These are phyloP conservation scores for Eufriesea mexicana DNA, from an alignment of 1,140 invertebrate species.

Conservation along the genomic window DNA sequence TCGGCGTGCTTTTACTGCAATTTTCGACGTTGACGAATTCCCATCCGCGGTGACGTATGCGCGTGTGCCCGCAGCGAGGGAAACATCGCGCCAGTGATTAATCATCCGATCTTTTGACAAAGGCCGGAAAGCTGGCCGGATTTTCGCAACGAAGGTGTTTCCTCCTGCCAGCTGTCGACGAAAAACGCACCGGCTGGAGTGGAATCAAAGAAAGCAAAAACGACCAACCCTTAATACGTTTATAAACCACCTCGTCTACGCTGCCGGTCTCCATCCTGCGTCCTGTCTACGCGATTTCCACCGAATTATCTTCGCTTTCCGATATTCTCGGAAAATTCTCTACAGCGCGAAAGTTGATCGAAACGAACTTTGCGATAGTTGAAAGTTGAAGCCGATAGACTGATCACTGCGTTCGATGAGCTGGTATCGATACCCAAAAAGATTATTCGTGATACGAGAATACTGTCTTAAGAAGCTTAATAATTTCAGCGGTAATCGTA, in stretches of 20 bases:
- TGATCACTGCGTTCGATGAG: too few relatives aligned
- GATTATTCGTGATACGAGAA: too few relatives aligned
- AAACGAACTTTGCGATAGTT: too few relatives aligned
- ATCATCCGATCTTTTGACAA: constrained; percentile 66
- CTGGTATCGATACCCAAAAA: not conserved
- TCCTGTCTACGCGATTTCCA: not conserved
- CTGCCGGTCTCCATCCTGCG: not conserved
- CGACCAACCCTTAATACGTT: constrained; percentile 41
- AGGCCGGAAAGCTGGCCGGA: constrained; percentile 51
- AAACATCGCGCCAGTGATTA: constrained; percentile 48
- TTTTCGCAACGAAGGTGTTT: constrained; percentile 53
- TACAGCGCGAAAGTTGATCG: not conserved
- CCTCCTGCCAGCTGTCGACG: constrained; percentile 18
- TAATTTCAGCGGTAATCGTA: too few relatives aligned
- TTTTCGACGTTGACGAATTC: constrained; percentile 66
- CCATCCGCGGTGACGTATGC: constrained; percentile 52
- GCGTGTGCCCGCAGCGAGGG: constrained; percentile 16
- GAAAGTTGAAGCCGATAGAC: too few relatives aligned
- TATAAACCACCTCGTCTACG: constrained; percentile 32
- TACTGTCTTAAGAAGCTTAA: too few relatives aligned
- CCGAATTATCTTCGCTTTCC: not conserved
- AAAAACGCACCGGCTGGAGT: constrained; percentile 28
- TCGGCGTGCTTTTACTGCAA: constrained; percentile 49
- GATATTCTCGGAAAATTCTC: not conserved
- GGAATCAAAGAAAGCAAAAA: constrained; percentile 48